Conservation (phyloP, 2,888 invertebrate species). For the Linnaemya tessellans region DNA sequence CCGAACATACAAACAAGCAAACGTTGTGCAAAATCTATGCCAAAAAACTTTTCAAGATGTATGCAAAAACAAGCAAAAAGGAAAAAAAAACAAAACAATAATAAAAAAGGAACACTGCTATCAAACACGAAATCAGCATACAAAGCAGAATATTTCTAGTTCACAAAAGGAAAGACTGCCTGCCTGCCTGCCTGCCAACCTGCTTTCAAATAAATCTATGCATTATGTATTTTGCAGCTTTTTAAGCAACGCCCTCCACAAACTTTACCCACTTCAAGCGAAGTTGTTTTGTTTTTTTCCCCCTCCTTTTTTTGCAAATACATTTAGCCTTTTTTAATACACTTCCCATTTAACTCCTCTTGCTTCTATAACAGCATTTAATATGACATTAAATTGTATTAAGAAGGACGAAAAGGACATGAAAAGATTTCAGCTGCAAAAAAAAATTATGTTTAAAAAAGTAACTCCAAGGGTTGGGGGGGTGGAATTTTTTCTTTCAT, state of each 20-base stretch:
- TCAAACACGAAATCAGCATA: constrained; percentile 60
- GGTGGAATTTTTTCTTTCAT: background rate
- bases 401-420: background rate
- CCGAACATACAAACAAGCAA: constrained; percentile 25
- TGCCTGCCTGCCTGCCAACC: background rate
- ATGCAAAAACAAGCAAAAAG: too few species aligned
- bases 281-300: background rate
- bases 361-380: background rate
- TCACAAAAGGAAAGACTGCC: background rate
- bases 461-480: background rate
- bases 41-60: constrained; percentile 50
- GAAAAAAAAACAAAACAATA: background rate
- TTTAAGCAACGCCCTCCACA: constrained; percentile 18
- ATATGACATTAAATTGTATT: constrained; percentile 5
- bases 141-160: constrained; percentile 37
- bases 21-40: constrained; percentile 48
- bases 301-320: background rate
- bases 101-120: constrained; percentile 5
- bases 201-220: constrained; percentile 16
- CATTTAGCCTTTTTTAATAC: background rate
- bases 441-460: background rate
- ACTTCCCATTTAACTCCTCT: background rate
- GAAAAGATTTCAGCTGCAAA: background rate
- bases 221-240: constrained; percentile 40
- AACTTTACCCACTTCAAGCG: background rate